Conservation (phyloP, 2,888 invertebrate genomes). For the Pseudococcus viburni region DNA sequence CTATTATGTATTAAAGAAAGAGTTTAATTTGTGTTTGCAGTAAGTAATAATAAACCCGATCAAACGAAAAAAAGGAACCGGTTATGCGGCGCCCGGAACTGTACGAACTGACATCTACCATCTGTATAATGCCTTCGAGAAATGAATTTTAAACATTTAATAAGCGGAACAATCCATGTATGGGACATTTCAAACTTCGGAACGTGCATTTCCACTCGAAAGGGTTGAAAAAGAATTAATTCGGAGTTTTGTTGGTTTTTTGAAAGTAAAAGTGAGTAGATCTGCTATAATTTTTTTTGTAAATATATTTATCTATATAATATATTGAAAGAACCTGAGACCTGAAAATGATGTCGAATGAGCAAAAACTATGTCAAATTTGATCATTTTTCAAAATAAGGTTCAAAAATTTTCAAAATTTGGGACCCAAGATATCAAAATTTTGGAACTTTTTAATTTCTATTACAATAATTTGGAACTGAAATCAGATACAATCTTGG, state of each 20-base stretch:
- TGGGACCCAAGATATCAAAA: too few relatives aligned
- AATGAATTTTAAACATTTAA: constrained; percentile 47
- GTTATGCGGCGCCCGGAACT: constrained; percentile 34
- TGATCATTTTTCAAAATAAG: too few relatives aligned
- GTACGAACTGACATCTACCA: constrained; percentile 41
- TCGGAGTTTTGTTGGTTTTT: not conserved
- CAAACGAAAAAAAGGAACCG: constrained; percentile 38
- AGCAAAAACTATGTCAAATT: too few relatives aligned
- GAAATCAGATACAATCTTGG: too few relatives aligned
- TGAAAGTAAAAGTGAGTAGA: not conserved
- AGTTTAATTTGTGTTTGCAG: constrained; percentile 39
- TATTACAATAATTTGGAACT: too few relatives aligned
- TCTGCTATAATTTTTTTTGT: too few relatives aligned
- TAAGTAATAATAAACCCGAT: constrained; percentile 47
- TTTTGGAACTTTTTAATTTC: too few relatives aligned
- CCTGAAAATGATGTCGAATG: too few relatives aligned
- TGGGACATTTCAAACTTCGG: constrained; percentile 26
- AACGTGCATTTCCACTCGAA: constrained; percentile 17
- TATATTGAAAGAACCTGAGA: too few relatives aligned
- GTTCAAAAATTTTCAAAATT: too few relatives aligned
- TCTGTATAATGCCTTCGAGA: constrained; percentile 36
- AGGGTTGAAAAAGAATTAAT: not conserved
- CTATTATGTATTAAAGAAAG: constrained; percentile 17
- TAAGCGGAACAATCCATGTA: constrained; percentile 34
- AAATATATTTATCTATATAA: too few relatives aligned